phyloP scores from a whole-genome alignment of 2,888 invertebrate species.

The Capitulum mitella region DNA sequence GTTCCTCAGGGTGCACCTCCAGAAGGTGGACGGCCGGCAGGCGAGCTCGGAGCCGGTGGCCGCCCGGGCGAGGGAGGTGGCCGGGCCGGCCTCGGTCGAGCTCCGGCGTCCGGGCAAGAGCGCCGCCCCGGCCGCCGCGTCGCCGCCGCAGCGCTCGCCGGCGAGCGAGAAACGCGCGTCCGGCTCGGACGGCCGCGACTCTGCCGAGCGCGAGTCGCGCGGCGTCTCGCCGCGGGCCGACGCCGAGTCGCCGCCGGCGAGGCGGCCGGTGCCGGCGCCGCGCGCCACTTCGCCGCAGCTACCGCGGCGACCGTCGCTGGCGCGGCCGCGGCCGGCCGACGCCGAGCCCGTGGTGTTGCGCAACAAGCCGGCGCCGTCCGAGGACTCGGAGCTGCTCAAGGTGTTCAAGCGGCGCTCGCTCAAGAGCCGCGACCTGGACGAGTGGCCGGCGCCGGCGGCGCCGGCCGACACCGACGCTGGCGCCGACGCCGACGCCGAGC shows the following conservation, averaged over 20 bases:
- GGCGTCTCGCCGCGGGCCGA: neutral
- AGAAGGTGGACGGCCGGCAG: neutral
- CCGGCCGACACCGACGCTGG: too few relatives aligned
- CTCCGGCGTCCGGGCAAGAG: too few relatives aligned
- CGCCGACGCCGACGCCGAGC: too few relatives aligned
- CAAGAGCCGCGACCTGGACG: constrained; percentile 44
- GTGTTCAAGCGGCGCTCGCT: constrained; percentile 72
- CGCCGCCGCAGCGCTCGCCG: neutral
- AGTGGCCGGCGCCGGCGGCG: neutral
- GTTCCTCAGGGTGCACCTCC: neutral
- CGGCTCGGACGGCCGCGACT: constrained; percentile 62
- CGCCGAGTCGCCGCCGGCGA: neutral
- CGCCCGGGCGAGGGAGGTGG: neutral
- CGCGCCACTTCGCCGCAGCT: neutral
- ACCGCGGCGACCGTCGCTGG: neutral
- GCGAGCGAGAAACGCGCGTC: constrained; percentile 46
- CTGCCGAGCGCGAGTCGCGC: constrained; percentile 53
- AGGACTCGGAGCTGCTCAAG: constrained; percentile 71
- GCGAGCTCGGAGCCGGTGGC: neutral
- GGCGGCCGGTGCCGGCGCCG: neutral
- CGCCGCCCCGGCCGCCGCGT: neutral
- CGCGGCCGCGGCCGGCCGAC: neutral
- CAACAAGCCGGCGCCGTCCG: constrained; percentile 38
- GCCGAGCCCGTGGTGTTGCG: neutral
- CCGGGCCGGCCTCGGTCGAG: neutral